A percentile compares a stretch with the other conserved stretches of the same genome.
Evolutionary conservation across 2,888 invertebrate species (phyloP).

Genomic region (Lucinisca nassula): DNA sequence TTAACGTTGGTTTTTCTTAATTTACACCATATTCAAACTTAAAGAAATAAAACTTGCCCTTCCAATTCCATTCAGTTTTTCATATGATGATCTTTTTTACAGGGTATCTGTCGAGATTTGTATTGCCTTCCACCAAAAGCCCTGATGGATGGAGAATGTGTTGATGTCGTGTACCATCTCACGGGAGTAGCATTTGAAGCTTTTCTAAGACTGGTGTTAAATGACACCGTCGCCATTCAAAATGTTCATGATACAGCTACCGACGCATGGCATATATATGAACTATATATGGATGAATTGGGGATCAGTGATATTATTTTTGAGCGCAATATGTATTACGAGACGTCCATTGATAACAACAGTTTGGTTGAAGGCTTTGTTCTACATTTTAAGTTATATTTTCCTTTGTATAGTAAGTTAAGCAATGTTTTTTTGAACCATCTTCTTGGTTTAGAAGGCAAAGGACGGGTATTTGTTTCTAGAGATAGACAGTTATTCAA

Average conservation of each 20-base stretch:
- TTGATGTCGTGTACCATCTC: constrained; percentile 15
- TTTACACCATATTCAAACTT: too few species aligned
- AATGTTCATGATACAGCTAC: not conserved
- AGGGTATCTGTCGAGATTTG: constrained; percentile 43
- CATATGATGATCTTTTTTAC: too few species aligned
- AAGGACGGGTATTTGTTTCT: not conserved
- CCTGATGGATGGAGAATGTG: constrained; percentile 12
- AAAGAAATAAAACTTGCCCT: too few species aligned
- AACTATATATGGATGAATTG: not conserved
- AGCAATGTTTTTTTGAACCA: not conserved
- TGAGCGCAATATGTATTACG: not conserved
- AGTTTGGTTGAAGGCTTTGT: not conserved
- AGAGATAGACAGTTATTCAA: not conserved
- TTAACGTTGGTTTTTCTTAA: too few species aligned
- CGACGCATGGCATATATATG: not conserved
- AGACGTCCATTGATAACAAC: not conserved
- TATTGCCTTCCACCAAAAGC: constrained; percentile 36
- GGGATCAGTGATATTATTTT: not conserved
- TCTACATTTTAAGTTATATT: not conserved
- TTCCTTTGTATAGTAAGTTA: not conserved
- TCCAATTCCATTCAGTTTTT: too few species aligned
- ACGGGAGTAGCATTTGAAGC: constrained; percentile 28
- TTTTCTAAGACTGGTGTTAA: constrained; percentile 20
- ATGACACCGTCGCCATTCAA: not conserved
- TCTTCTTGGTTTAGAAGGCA: not conserved